Evolutionary conservation across 2,113 vertebrate species (phyloP).

Genomic region (Elaphurus davidianus): DNA sequence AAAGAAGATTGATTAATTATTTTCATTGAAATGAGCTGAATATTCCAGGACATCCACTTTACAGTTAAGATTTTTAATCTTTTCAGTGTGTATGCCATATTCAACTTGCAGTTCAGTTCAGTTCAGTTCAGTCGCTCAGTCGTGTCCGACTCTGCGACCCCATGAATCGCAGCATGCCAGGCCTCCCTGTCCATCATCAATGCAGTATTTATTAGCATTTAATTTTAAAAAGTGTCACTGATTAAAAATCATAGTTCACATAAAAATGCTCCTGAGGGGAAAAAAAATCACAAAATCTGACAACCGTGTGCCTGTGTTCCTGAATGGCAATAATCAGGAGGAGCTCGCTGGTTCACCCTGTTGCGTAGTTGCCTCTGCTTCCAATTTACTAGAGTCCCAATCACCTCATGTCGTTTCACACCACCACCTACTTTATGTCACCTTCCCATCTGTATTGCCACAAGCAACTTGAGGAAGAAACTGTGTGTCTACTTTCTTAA

Average conservation of each 20-base stretch:
- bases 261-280: background rate
- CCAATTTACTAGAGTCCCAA: background rate
- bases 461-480: background rate
- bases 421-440: background rate
- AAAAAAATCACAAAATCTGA: background rate
- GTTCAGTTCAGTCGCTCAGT: too few species aligned
- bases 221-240: background rate
- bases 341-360: accelerated
- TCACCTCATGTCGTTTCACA: background rate
- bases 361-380: background rate
- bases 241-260: background rate
- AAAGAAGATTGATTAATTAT: background rate
- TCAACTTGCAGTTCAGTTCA: background rate
- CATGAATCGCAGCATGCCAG: too few species aligned
- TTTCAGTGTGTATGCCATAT: background rate
- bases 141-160: too few species aligned
- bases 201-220: background rate
- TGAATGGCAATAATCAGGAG: background rate
- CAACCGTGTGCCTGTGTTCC: background rate
- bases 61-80: background rate
- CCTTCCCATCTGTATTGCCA: too few species aligned
- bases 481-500: background rate
- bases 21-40: background rate
- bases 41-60: background rate
- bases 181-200: too few species aligned